Conservation (phyloP, 2,888 invertebrate genomes). For the Physocephala rufipes region DNA sequence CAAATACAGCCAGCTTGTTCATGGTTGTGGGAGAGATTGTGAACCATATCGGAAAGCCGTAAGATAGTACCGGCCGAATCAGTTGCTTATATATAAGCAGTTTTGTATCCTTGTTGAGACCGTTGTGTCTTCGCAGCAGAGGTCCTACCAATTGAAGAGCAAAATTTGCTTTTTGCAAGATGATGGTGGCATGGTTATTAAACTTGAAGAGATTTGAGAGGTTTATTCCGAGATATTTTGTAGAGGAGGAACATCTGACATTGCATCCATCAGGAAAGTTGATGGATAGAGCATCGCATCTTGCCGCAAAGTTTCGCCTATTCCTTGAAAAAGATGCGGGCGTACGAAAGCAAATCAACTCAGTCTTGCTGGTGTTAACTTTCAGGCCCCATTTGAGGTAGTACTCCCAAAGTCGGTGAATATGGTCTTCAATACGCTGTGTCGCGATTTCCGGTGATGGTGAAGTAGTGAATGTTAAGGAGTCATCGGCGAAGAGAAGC, state of each 20-base stretch:
- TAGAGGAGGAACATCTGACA: not conserved
- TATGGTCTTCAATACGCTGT: not conserved
- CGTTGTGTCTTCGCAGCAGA: too few species aligned
- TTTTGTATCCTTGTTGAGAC: too few species aligned
- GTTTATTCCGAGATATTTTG: not conserved
- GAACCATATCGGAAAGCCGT: too few species aligned
- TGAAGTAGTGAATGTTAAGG: not conserved
- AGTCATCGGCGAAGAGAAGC: not conserved
- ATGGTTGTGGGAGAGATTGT: too few species aligned
- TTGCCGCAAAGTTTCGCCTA: not conserved
- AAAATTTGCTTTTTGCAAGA: too few species aligned
- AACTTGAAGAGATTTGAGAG: not conserved
- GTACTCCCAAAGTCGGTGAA: not conserved
- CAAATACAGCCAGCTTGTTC: too few species aligned
- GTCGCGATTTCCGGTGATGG: not conserved
- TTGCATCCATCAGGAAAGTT: not conserved
- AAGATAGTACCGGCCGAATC: too few species aligned
- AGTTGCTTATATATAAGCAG: too few species aligned
- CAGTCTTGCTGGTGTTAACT: not conserved
- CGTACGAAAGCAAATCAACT: conserved; percentile 1
- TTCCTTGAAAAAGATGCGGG: not conserved
- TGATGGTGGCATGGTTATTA: not conserved
- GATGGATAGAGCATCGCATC: not conserved
- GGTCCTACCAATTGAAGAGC: too few species aligned
- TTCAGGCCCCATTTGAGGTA: conserved; percentile 14